Conservation (phyloP, 2,113 vertebrate genomes). For the Microtus richardsoni region DNA sequence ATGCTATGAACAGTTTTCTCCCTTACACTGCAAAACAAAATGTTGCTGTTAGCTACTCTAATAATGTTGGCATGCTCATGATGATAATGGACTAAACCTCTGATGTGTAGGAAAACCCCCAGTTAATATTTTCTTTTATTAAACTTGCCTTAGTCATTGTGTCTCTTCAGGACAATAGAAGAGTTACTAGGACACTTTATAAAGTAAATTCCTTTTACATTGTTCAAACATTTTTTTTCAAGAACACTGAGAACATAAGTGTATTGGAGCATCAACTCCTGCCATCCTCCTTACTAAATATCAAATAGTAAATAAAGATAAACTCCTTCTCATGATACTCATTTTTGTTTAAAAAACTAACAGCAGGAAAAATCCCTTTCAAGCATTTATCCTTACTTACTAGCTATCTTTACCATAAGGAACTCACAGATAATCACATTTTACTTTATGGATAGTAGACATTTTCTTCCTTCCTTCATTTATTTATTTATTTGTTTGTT, state of each 20-base stretch:
- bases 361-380: background rate
- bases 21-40: background rate
- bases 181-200: background rate
- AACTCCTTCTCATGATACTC: background rate
- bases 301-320: background rate
- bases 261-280: background rate
- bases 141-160: background rate
- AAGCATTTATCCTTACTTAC: background rate
- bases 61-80: background rate
- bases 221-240: background rate
- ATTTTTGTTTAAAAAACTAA: background rate
- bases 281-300: background rate
- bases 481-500: background rate
- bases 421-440: background rate
- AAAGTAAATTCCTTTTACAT: background rate
- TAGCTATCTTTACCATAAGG: background rate
- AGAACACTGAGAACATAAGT: background rate
- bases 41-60: background rate
- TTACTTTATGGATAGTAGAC: background rate
- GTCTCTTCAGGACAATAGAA: background rate
- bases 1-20: background rate
- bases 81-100: background rate
- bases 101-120: accelerated
- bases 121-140: background rate
- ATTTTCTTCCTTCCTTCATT: background rate